These are phyloP conservation scores for Dryococelus australis DNA, from an alignment of 2,888 invertebrate genomes.

Conservation along the genomic window DNA sequence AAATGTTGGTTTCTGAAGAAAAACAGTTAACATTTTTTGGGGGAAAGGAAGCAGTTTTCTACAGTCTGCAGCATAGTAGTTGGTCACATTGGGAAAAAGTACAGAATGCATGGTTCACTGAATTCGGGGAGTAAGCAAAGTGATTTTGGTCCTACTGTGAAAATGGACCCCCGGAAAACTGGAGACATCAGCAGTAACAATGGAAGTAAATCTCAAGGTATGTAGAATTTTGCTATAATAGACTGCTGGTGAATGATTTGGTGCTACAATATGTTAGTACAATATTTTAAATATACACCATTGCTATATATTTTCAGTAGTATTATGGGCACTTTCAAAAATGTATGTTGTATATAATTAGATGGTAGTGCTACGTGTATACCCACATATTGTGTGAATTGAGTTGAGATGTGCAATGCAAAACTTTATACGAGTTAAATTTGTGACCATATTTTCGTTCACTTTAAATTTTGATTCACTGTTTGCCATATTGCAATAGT, in stretches of 20 bases:
- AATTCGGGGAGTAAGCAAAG: not conserved
- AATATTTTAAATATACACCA: no score
- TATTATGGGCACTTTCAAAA: not conserved
- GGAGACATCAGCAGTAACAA: not conserved
- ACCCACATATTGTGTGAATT: not conserved
- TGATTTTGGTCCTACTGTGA: not conserved
- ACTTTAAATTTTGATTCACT: no score
- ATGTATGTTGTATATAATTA: not conserved
- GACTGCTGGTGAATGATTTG: not conserved
- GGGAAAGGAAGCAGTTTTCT: not conserved
- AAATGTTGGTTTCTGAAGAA: constrained; percentile 6
- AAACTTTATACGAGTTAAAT: no score
- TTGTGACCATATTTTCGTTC: no score
- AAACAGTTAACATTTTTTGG: constrained; percentile 8
- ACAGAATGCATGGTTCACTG: not conserved
- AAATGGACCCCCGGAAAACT: not conserved
- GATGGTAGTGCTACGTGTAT: not conserved
- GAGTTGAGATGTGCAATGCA: no score
- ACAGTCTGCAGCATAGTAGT: not conserved
- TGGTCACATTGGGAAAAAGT: not conserved
- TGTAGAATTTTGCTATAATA: not conserved
- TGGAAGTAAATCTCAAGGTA: constrained; percentile 7
- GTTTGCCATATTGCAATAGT: no score
- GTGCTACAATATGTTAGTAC: not conserved
- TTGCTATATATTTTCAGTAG: not conserved